Base-by-base conservation (phyloP, 2,797 vertebrate genomes). In the Yasuhikotakia modesta region DNA sequence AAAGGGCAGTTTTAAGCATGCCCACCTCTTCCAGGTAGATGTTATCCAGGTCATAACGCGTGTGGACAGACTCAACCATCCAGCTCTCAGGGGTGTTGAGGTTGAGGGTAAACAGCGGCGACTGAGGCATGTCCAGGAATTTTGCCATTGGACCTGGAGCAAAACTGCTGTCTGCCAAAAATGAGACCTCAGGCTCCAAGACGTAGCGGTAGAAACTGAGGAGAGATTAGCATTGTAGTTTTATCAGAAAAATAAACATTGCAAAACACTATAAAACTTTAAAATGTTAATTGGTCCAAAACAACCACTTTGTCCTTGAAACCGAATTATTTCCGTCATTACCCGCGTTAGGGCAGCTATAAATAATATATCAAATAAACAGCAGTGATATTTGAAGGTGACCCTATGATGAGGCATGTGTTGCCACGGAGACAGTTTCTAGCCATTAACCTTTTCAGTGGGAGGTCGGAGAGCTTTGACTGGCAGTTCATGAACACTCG, bases 401-500 rank as follows among this genome's bases (percentile, higher is more conserved):
- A 75, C 48, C n/a, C 27, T 72, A 17, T 19, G 39, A 45, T 58
- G 21, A 1, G 60, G 21, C 14, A 43, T 55, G 48, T 55, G 73
- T 21, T 32, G n/a, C 46, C 43, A 55, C 5, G 12, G 21, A 66
- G 32, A 55, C 57, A 16, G 39, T 68, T 57, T 69, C 14, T 70
- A 19, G 21, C 19, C 19, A 50, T 89, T 95, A 92, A 99, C 98
- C 97, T 99, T 91, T 98, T 99, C 53, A 99, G 92, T 27, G 98
- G 98, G 94, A 99, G 95, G 71, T 99, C 98, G 1, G 97, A 99
- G 87, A 99, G 95, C 77, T 96, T 98, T 81, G 97, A 96, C 63
- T 99, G 97, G 85, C 98, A 99, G 89, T 99, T 99, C 98, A 99
- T 99, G 90, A 99, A 98, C 72, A 99, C 93, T 64, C 96, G 92